Evolutionary conservation across 2,113 vertebrate genomes (phyloP), one percentile per base, ranked within the genome.

Genomic region (Hoplias malabaricus): DNA sequence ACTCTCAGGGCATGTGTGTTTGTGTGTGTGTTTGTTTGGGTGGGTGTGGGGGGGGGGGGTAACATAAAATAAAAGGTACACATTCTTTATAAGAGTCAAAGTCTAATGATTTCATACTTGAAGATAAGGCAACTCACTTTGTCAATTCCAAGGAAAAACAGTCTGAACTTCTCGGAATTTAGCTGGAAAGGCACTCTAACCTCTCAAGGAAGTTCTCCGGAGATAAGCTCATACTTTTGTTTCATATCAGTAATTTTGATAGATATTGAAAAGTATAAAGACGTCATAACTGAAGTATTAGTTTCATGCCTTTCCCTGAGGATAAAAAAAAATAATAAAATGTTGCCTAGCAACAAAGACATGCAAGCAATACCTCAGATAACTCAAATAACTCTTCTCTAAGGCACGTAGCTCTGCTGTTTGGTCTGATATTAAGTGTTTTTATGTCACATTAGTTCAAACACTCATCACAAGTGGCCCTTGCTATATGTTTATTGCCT

Each of bases 341-440:
- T n/a, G n/a, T 38, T 38, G 36, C 36, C 36, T 38, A 5, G 36
- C 36, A 38, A 48, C n/a, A 21, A 10, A 56, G n/a, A 63, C 63
- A 33, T 63, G 72, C 43, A 63, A 63, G 57, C 8, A 74, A 38
- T 38, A n/a, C n/a, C n/a, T n/a, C n/a, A n/a, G n/a, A n/a, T n/a
- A n/a, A n/a, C n/a, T n/a, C n/a, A n/a, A n/a, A n/a, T n/a, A n/a
- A n/a, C n/a, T n/a, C n/a, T n/a, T n/a, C n/a, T n/a, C n/a, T n/a
- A n/a, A n/a, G n/a, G n/a, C n/a, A n/a, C n/a, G n/a, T n/a, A n/a
- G n/a, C n/a, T n/a, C n/a, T n/a, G n/a, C n/a, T n/a, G n/a, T n/a
- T n/a, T n/a, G n/a, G n/a, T n/a, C n/a, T n/a, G n/a, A n/a, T n/a
- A n/a, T n/a, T n/a, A n/a, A n/a, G n/a, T n/a, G n/a, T n/a, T n/a